A percentile compares a stretch with the other conserved stretches of the same genome.
phyloP scores from a whole-genome alignment of 2,888 invertebrate species.

The Parelbella ahira region DNA sequence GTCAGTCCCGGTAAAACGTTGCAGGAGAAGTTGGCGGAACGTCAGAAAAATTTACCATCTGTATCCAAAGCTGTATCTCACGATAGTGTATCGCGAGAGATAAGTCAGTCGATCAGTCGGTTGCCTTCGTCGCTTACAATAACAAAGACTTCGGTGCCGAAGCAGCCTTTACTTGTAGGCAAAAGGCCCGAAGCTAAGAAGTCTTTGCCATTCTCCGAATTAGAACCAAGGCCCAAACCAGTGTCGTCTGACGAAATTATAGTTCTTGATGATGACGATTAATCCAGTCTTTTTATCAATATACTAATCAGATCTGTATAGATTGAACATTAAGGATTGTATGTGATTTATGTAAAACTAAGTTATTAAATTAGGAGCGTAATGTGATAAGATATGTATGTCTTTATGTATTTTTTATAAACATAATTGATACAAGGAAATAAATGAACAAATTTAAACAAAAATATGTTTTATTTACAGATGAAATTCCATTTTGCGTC shows the following conservation, averaged over 20 bases:
- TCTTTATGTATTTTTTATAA: too few relatives aligned
- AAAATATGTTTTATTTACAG: too few relatives aligned
- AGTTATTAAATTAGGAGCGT: too few relatives aligned
- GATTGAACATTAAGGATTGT: too few relatives aligned
- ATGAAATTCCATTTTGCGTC: too few relatives aligned
- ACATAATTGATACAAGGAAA: too few relatives aligned
- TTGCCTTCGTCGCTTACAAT: conserved; percentile 77
- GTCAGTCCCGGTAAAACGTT: conserved; percentile 83
- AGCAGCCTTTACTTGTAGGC: conserved; percentile 34
- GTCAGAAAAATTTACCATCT: conserved; percentile 74
- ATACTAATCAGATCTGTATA: too few relatives aligned
- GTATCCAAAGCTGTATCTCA: conserved; percentile 38
- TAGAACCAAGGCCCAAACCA: conserved; percentile 49
- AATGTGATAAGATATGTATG: too few relatives aligned
- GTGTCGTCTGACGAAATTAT: conserved; percentile 66
- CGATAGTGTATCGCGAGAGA: conserved; percentile 36
- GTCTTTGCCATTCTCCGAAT: conserved; percentile 46
- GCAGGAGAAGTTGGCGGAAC: conserved; percentile 85
- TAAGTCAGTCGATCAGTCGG: conserved; percentile 63
- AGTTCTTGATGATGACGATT: conserved; percentile 73
- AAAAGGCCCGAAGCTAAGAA: conserved; percentile 61
- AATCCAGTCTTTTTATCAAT: too few relatives aligned
- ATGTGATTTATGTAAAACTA: too few relatives aligned
- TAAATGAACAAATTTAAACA: too few relatives aligned
- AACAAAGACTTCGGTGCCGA: conserved; percentile 61